These are phyloP conservation scores for Rhagonycha fulva DNA, from an alignment of 2,888 invertebrate genomes.

Conservation along the genomic window DNA sequence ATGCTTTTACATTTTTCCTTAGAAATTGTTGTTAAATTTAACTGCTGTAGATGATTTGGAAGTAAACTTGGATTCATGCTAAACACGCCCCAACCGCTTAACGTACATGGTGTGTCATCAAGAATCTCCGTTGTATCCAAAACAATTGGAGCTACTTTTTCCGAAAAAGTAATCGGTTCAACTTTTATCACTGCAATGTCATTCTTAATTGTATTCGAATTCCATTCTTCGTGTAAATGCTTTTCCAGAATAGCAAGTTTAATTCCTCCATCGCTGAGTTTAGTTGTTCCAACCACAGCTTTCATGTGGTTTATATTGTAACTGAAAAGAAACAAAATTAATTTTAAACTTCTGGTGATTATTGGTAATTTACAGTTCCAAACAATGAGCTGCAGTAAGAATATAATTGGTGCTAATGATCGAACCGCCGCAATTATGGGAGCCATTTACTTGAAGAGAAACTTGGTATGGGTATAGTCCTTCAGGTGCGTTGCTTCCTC, in stretches of 20 bases:
- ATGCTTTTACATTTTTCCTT: constrained; percentile 55
- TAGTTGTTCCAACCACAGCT: constrained; percentile 59
- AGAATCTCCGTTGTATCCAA: constrained; percentile 11
- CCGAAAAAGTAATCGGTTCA: constrained; percentile 15
- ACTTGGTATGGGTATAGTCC: neutral
- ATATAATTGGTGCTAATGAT: neutral
- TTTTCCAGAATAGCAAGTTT: constrained; percentile 50
- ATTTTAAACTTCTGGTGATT: neutral
- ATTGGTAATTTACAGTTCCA: neutral
- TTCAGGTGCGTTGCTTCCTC: neutral
- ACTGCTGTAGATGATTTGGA: constrained; percentile 61
- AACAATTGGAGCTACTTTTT: constrained; percentile 16
- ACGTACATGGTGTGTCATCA: constrained; percentile 6
- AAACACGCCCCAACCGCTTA: constrained; percentile 40
- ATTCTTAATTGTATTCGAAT: constrained; percentile 37
- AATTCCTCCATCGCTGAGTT: constrained; percentile 54
- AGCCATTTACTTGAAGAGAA: neutral
- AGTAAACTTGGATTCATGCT: constrained; percentile 42
- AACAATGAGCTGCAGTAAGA: neutral
- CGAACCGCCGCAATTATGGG: neutral
- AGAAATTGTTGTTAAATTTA: constrained; percentile 57
- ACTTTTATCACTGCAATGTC: constrained; percentile 34
- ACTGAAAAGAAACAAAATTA: neutral
- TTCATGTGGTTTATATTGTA: neutral
- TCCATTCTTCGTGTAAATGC: constrained; percentile 54